These are phyloP conservation scores for Caenorhabditis afra DNA, from an alignment of 2,888 invertebrate genomes.

Conservation along the genomic window DNA sequence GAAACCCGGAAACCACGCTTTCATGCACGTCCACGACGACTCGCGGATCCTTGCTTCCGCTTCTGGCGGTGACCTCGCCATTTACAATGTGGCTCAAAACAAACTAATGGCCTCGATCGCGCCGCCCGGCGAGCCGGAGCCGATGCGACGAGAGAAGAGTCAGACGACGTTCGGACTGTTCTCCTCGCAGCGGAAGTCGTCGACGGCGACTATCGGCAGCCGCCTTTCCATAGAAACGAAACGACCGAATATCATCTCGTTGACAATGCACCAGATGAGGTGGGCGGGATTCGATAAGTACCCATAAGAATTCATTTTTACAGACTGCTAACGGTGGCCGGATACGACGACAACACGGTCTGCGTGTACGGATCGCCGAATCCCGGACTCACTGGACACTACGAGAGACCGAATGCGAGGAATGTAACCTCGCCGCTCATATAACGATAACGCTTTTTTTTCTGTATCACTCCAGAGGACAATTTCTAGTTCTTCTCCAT, in stretches of 20 bases:
- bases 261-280: constrained; percentile 64
- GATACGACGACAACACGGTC: constrained; percentile 55
- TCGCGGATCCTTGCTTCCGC: constrained; percentile 41
- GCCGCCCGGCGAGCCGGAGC: constrained; percentile 10
- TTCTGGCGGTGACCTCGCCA: constrained; percentile 12
- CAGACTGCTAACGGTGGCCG: constrained; percentile 56
- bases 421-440: background rate
- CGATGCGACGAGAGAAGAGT: constrained; percentile 1
- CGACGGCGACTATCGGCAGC: constrained; percentile 11
- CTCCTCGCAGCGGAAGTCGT: constrained; percentile 28
- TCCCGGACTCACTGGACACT: constrained; percentile 48
- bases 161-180: constrained; percentile 32
- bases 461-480: background rate
- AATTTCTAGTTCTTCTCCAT: background rate
- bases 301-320: no score
- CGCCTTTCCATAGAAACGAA: background rate
- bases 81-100: constrained; percentile 41
- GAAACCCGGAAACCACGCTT: constrained; percentile 14
- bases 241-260: constrained; percentile 33
- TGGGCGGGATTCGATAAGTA: background rate
- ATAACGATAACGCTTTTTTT: background rate
- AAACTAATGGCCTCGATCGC: constrained; percentile 27
- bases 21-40: constrained; percentile 50
- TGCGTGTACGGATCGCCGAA: constrained; percentile 48
- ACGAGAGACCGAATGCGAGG: constrained; percentile 16